Evolutionary conservation across 2,888 invertebrate genomes (phyloP).

Genomic region (Podotricha telesiphe): DNA sequence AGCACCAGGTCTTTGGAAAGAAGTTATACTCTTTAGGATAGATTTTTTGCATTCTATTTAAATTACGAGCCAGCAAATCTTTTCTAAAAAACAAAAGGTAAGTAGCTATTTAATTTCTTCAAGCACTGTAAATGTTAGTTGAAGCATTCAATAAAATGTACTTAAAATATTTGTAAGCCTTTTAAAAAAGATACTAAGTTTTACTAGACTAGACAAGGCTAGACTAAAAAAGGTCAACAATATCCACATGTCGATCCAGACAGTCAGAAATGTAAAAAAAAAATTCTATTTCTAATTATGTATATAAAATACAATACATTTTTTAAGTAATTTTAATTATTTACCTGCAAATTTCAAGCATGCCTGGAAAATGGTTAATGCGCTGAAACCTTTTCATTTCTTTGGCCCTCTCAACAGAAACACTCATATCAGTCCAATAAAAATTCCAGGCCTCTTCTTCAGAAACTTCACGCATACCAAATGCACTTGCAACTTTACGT

Average conservation of each 20-base stretch:
- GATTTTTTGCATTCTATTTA: conserved; percentile 94
- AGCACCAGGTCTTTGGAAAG: conserved; percentile 96
- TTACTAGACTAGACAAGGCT: too few species aligned
- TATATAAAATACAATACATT: too few species aligned
- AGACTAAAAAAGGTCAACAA: too few species aligned
- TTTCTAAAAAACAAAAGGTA: conserved; percentile 81
- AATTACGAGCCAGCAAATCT: conserved; percentile 93
- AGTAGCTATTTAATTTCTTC: not conserved
- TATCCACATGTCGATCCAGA: too few species aligned
- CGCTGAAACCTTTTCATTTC: conserved; percentile 96
- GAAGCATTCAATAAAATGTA: too few species aligned
- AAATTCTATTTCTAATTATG: too few species aligned
- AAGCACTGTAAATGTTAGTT: not conserved
- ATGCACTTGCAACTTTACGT: conserved; percentile 86
- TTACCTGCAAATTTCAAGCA: conserved; percentile 91
- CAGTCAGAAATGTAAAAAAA: too few species aligned
- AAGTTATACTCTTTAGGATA: conserved; percentile 96
- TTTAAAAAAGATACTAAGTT: too few species aligned
- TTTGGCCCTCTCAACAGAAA: conserved; percentile 93
- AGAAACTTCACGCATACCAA: conserved; percentile 89
- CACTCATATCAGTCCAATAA: conserved; percentile 94
- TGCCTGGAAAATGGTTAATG: conserved; percentile 96
- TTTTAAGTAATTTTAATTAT: not conserved
- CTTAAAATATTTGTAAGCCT: too few species aligned
- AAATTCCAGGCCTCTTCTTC: conserved; percentile 95